Conservation (phyloP, 2,113 vertebrate species). For the Eleginops maclovinus region DNA sequence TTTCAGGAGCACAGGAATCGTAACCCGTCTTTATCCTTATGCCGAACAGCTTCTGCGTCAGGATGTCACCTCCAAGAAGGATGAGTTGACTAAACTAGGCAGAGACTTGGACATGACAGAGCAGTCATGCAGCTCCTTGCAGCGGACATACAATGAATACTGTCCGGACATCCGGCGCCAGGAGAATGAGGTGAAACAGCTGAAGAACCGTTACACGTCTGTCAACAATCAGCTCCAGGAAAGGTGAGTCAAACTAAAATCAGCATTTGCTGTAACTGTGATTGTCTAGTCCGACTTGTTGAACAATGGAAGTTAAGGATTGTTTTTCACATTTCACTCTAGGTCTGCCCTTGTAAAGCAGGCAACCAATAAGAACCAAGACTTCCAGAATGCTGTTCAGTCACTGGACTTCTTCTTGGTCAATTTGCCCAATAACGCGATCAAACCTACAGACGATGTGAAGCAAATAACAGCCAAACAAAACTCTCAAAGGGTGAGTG, state of each 20-base stretch:
- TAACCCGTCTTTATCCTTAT: background rate
- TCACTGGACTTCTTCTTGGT: conserved; percentile 91
- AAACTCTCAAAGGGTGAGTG: conserved; percentile 89
- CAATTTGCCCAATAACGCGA: conserved; percentile 86
- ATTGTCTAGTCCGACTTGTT: background rate
- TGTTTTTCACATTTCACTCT: conserved; percentile 1
- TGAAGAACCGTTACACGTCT: conserved; percentile 89
- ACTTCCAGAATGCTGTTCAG: conserved; percentile 88
- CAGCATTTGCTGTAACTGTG: background rate
- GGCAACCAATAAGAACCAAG: conserved; percentile 85
- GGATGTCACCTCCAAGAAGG: conserved; percentile 84
- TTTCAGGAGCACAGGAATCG: background rate
- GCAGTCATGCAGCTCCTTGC: conserved; percentile 86
- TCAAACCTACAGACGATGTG: conserved; percentile 83
- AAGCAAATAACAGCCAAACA: conserved; percentile 87
- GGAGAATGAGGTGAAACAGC: conserved; percentile 86
- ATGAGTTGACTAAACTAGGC: conserved; percentile 87
- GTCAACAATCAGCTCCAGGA: conserved; percentile 89
- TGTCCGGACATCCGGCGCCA: conserved; percentile 91
- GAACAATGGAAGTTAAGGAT: background rate
- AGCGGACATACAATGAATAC: conserved; percentile 90
- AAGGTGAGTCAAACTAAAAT: conserved; percentile 80
- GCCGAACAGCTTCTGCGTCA: conserved; percentile 80
- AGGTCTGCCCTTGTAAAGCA: conserved; percentile 88
- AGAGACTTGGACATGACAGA: conserved; percentile 86